Conservation (phyloP, 2,113 vertebrate genomes). For the Sinocyclocheilus anshuiensis region DNA sequence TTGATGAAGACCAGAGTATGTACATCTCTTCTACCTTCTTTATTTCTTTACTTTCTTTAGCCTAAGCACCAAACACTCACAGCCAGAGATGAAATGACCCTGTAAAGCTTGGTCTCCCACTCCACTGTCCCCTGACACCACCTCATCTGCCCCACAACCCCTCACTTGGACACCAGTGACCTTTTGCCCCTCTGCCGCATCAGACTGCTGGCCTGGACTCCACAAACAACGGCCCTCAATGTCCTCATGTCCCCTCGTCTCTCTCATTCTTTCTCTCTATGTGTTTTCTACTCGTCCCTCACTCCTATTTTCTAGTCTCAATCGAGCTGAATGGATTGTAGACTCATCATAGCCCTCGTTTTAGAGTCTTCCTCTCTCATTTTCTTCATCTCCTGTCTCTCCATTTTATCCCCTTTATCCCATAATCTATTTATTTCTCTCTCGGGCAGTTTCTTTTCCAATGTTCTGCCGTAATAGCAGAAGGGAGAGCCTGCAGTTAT, state of each 20-base stretch:
- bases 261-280: conserved; percentile 32
- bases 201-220: conserved; percentile 2
- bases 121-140: conserved; percentile 38
- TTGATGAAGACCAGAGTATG: not conserved
- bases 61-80: not conserved
- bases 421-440: conserved; percentile 64
- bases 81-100: not conserved
- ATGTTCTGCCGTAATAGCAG: conserved; percentile 74
- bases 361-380: conserved; percentile 51
- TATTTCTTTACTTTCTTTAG: not conserved
- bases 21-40: not conserved
- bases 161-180: conserved; percentile 4
- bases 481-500: conserved; percentile 61
- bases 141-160: conserved; percentile 31
- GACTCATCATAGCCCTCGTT: conserved; percentile 53
- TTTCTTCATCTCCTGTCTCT: conserved; percentile 54
- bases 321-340: conserved; percentile 52
- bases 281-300: conserved; percentile 42
- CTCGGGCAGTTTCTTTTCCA: conserved; percentile 71
- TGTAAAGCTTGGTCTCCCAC: conserved; percentile 60
- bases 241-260: conserved; percentile 1
- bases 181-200: not conserved
- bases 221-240: not conserved
- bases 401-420: conserved; percentile 47
- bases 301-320: conserved; percentile 41